phyloP scores from a whole-genome alignment of 53 echinoderm and acorn worm genomes.

The Glandiceps talaboti region DNA sequence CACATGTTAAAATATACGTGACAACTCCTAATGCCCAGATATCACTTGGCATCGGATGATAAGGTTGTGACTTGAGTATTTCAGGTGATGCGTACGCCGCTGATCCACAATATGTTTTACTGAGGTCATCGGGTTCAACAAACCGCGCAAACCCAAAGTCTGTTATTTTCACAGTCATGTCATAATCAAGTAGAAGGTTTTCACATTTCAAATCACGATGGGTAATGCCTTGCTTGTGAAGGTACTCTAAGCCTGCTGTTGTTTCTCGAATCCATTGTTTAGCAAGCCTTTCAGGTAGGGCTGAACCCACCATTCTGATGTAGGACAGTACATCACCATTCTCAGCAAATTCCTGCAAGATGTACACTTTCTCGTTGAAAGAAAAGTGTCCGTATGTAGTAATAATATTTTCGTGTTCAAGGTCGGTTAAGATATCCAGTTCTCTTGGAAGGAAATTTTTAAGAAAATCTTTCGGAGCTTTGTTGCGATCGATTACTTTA shows the following conservation, averaged over 20 bases:
- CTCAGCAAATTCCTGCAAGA: slow-evolving; percentile 56
- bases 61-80: slow-evolving; percentile 65
- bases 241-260: slow-evolving; percentile 43
- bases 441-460: slow-evolving; percentile 64
- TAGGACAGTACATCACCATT: slow-evolving; percentile 76
- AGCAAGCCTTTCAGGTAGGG: slow-evolving; percentile 36
- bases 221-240: slow-evolving; percentile 46
- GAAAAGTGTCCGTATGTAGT: slow-evolving; percentile 66
- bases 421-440: slow-evolving; percentile 37
- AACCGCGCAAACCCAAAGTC: slow-evolving; percentile 69
- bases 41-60: slow-evolving; percentile 51
- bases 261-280: slow-evolving; percentile 53
- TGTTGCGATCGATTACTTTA: slow-evolving; percentile 71
- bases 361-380: slow-evolving; percentile 57
- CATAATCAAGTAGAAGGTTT: slow-evolving; percentile 50
- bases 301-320: slow-evolving; percentile 40
- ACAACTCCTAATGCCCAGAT: slow-evolving; percentile 81
- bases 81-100: slow-evolving; percentile 91
- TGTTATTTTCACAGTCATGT: slow-evolving; percentile 53
- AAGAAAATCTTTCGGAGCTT: slow-evolving; percentile 65
- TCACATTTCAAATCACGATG: slow-evolving; percentile 87
- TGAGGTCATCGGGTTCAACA: slow-evolving; percentile 17
- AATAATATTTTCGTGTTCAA: slow-evolving; percentile 52
- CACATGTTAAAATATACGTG: slow-evolving; percentile 55
- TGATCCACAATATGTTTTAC: slow-evolving; percentile 85